Evolutionary conservation across 2,113 vertebrate genomes (phyloP), one percentile per base, ranked within the genome.

Genomic region (Pelmatolapia mariae): DNA sequence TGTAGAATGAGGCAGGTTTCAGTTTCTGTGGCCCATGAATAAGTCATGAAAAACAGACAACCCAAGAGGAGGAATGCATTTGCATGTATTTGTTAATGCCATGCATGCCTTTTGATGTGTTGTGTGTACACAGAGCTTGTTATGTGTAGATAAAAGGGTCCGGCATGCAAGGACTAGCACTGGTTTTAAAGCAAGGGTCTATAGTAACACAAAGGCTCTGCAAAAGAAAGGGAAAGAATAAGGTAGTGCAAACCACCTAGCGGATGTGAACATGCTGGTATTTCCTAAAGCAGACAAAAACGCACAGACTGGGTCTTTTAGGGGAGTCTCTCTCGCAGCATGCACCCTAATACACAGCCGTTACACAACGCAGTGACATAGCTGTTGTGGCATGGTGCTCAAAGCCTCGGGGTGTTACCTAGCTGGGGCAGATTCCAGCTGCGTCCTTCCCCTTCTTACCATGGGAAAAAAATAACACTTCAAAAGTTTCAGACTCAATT

Each of bases 341-440:
- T 82, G 43, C 19, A 2, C 10, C 10, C 40, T 38, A 16, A 56
- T 61, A 16, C 7, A 47, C 45, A n/a, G 26, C 11, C 18, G 33
- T 94, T 94, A 82, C 92, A 80, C 79, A 94, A 95, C 22, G 59
- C 61, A 19, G 81, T 66, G 33, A 10, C 80, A 80, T 38, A 45
- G 10, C 50, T 79, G 84, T 71, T 89, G 82, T 87, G 94, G 89
- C 85, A 91, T 2, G 4, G 66, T 26, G 79, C 53, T 16, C 2
- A 16, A 7, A 84, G 63, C 88, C 88, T 38, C 16, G 16, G 90
- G 95, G 94, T 91, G 88, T 86, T 86, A 92, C 92, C 94, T 94
- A 80, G 94, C 82, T 81, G 2, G 90, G 94, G 82, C 93, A 91
- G 93, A 95, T 95, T 95, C 95, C 93, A 76, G 82, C 33, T 80